These are phyloP conservation scores for Pyrocoelia pectoralis DNA, from an alignment of 2,888 invertebrate species.

Conservation along the genomic window DNA sequence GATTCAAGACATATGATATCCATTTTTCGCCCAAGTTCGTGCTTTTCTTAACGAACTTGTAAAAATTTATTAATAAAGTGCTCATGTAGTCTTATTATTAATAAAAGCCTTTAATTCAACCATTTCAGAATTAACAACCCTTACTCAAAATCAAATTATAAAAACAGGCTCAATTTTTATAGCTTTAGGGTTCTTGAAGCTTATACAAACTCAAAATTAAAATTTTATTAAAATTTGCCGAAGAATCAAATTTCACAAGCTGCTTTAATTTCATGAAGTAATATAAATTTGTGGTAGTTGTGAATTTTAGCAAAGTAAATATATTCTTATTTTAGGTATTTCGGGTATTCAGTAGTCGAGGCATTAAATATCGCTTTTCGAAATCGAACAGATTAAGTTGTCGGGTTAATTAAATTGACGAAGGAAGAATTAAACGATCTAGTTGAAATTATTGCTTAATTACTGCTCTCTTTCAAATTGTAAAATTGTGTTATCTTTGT, in stretches of 20 bases:
- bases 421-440: neutral
- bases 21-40: neutral
- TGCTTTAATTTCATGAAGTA: neutral
- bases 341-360: neutral
- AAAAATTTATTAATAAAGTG: neutral
- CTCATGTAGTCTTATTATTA: neutral
- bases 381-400: neutral
- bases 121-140: neutral
- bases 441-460: constrained; percentile 5
- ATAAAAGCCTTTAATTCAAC: constrained; percentile 4
- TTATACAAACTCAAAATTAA: constrained; percentile 3
- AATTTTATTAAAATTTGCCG: neutral
- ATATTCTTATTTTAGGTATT: neutral
- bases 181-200: constrained; percentile 7
- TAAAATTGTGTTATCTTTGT: constrained; percentile 1
- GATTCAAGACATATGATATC: neutral
- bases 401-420: too few species aligned
- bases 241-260: constrained; percentile 4
- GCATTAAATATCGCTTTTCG: neutral
- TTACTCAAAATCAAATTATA: constrained; percentile 2
- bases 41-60: neutral
- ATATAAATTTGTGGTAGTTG: constrained; percentile 1
- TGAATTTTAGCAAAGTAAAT: neutral
- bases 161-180: constrained; percentile 8
- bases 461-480: constrained; percentile 2